Evolutionary conservation across 2,797 vertebrate genomes (phyloP).

Genomic region (Ptychadena robeensis): DNA sequence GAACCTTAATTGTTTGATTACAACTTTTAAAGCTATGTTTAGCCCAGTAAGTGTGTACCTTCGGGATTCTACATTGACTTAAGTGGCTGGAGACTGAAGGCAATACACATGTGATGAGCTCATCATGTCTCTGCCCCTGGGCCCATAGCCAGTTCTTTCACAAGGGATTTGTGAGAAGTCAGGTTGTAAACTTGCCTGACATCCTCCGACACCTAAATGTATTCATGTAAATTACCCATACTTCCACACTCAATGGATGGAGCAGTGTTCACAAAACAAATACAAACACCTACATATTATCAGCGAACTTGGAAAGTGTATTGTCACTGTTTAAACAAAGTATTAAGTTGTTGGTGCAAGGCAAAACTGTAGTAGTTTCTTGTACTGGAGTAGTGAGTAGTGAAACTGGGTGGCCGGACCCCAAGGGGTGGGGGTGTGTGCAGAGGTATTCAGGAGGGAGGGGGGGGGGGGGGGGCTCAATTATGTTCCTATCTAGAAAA

Average conservation of each 20-base stretch:
- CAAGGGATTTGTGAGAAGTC: background rate
- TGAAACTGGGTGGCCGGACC: too few relatives aligned
- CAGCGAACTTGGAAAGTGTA: background rate
- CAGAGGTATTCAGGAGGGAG: too few relatives aligned
- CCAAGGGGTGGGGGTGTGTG: too few relatives aligned
- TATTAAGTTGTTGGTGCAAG: too few relatives aligned
- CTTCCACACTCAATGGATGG: background rate
- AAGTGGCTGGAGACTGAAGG: slow-evolving; percentile 24
- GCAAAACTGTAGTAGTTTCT: too few relatives aligned
- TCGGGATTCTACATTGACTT: slow-evolving; percentile 1
- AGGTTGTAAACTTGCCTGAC: background rate
- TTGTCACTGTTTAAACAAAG: too few relatives aligned
- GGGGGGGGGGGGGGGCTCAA: too few relatives aligned
- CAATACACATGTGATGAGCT: background rate
- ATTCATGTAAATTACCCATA: background rate
- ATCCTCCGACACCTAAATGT: background rate
- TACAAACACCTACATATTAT: background rate
- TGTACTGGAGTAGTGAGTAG: too few relatives aligned
- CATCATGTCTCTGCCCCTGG: background rate
- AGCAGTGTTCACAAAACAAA: too few relatives aligned
- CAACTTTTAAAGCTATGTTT: slow-evolving; percentile 9
- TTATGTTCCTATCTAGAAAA: too few relatives aligned
- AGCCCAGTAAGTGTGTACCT: background rate
- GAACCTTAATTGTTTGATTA: slow-evolving; percentile 21
- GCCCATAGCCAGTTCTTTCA: background rate